These are phyloP conservation scores for Drosophila lacertosa DNA, from an alignment of 1,140 invertebrate species.

Conservation along the genomic window DNA sequence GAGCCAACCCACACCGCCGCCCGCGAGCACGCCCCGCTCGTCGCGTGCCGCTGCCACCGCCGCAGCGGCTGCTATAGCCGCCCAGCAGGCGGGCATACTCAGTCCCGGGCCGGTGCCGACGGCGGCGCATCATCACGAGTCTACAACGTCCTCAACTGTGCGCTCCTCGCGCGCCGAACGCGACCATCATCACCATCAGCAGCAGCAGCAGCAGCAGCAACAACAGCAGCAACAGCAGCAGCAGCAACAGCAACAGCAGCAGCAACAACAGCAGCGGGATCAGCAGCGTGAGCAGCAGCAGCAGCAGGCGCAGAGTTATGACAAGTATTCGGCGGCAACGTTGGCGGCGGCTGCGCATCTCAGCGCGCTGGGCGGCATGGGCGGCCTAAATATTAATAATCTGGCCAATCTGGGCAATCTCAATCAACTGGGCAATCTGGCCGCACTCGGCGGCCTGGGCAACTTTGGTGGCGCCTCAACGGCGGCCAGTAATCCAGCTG, in stretches of 20 bases:
- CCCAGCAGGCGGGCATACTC: conserved; percentile 85
- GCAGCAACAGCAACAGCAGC: conserved; percentile 82
- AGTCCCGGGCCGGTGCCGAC: conserved; percentile 85
- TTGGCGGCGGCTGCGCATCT: conserved; percentile 84
- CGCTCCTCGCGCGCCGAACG: conserved; percentile 63
- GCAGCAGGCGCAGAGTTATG: conserved; percentile 82
- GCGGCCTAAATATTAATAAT: conserved; percentile 74
- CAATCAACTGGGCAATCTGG: conserved; percentile 81
- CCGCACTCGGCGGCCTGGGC: conserved; percentile 71
- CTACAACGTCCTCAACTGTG: conserved; percentile 26
- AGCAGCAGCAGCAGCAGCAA: conserved; percentile 83
- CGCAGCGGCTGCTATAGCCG: conserved; percentile 84
- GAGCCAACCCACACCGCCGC: conserved; percentile 76
- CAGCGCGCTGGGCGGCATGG: conserved; percentile 73
- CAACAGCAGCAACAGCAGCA: conserved; percentile 84
- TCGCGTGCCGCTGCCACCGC: conserved; percentile 78
- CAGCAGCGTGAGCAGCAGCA: conserved; percentile 73
- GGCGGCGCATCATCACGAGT: conserved; percentile 85
- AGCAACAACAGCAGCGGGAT: conserved; percentile 74
- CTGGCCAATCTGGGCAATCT: conserved; percentile 74
- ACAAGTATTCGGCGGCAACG: conserved; percentile 84
- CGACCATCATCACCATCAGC: conserved; percentile 74
- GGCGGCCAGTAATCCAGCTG: conserved; percentile 85
- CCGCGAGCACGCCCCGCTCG: conserved; percentile 83
- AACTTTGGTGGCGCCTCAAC: conserved; percentile 83